Percentiles rank a stretch among this genome's conserved stretches.
Evolutionary conservation across 2,888 invertebrate genomes (phyloP).

Genomic region (Stegana nigrithorax): DNA sequence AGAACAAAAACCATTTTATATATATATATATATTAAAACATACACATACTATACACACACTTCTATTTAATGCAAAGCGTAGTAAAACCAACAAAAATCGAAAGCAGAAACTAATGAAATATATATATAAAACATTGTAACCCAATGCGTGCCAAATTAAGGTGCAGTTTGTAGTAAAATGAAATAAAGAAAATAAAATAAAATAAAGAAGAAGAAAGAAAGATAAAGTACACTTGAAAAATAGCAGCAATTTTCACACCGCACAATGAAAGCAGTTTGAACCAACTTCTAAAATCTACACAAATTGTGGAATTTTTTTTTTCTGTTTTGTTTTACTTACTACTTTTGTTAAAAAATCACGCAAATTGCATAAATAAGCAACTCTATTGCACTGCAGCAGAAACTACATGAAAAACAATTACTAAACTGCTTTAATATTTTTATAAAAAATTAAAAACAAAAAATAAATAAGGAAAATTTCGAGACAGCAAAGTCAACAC

Average conservation of each 20-base stretch:
- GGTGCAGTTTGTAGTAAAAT: slow-evolving; percentile 39
- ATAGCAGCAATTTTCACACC: slow-evolving; percentile 3
- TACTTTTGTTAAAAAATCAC: too few species aligned
- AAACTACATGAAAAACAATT: slow-evolving; percentile 10
- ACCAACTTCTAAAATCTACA: slow-evolving; percentile 41
- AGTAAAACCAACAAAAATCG: slow-evolving; percentile 18
- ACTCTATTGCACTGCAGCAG: too few species aligned
- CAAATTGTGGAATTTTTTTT: neutral
- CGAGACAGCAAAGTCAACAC: slow-evolving; percentile 15
- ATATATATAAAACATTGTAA: slow-evolving; percentile 34
- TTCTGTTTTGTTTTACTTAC: too few species aligned
- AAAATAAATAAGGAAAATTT: slow-evolving; percentile 22
- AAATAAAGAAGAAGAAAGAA: slow-evolving; percentile 16
- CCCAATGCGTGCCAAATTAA: slow-evolving; percentile 48
- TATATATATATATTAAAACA: slow-evolving; percentile 17
- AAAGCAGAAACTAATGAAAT: slow-evolving; percentile 19
- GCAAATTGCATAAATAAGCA: too few species aligned
- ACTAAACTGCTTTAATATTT: slow-evolving; percentile 43
- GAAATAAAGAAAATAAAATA: slow-evolving; percentile 16
- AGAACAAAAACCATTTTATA: neutral
- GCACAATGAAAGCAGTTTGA: slow-evolving; percentile 47
- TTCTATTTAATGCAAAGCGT: too few species aligned
- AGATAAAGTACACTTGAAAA: slow-evolving; percentile 18
- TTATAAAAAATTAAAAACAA: slow-evolving; percentile 36
- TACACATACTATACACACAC: neutral